Conservation (phyloP, 1,140 invertebrate species). For the Brachionus koreanus region DNA sequence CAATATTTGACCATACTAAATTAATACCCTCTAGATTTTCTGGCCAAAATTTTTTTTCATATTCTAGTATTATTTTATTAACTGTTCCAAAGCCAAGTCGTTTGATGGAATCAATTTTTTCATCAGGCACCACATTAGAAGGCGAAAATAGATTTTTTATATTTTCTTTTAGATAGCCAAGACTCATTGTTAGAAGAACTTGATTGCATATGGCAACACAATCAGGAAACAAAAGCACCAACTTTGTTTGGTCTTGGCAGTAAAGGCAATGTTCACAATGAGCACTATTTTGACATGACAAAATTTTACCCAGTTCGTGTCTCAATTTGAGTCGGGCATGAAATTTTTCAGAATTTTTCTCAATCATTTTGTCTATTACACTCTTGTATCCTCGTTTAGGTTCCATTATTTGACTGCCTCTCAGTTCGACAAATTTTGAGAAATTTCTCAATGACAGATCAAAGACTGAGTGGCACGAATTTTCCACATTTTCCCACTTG, state of each 20-base stretch:
- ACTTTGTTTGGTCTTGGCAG: background rate
- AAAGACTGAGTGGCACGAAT: background rate
- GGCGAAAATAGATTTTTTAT: background rate
- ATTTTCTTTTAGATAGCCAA: slow-evolving; percentile 34
- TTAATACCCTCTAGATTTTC: slow-evolving; percentile 23
- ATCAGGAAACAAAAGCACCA: background rate
- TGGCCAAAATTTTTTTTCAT: slow-evolving; percentile 32
- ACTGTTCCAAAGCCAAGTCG: slow-evolving; percentile 22
- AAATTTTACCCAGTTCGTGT: background rate
- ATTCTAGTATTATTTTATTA: slow-evolving; percentile 33
- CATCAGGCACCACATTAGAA: background rate
- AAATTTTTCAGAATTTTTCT: background rate
- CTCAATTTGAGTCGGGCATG: background rate
- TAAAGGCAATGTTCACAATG: slow-evolving; percentile 1
- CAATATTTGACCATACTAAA: slow-evolving; percentile 6
- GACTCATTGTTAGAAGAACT: background rate
- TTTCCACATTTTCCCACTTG: slow-evolving; percentile 38
- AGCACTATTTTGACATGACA: background rate
- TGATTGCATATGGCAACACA: background rate
- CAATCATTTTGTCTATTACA: background rate
- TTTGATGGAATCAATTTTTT: background rate
- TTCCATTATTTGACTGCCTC: slow-evolving; percentile 17
- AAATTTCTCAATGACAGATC: slow-evolving; percentile 27
- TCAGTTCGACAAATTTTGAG: background rate
- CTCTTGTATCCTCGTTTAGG: background rate